phyloP scores from a whole-genome alignment of 2,113 vertebrate species.

The Todiramphus chloris region DNA sequence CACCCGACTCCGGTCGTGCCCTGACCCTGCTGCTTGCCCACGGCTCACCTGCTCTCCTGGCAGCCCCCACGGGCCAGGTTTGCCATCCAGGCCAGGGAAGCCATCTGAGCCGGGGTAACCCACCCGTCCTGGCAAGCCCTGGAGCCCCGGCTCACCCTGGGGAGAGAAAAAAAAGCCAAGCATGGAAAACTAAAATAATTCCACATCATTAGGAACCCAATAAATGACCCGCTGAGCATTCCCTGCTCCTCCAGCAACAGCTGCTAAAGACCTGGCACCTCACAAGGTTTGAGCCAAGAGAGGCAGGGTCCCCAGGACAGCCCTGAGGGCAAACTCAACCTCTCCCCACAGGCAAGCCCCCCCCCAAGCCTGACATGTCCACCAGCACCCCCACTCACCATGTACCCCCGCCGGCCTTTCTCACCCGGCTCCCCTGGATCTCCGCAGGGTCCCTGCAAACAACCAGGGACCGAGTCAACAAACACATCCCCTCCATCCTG shows the following conservation, averaged over 20 bases:
- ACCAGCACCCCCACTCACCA: constrained; percentile 64
- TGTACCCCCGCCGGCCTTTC: constrained; percentile 76
- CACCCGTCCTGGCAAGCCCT: constrained; percentile 73
- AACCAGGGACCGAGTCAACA: not conserved
- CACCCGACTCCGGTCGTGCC: fast-evolving
- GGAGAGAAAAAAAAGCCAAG: not conserved
- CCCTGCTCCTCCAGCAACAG: not conserved
- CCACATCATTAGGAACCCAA: fast-evolving
- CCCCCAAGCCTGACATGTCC: no score
- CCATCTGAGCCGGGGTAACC: constrained; percentile 81
- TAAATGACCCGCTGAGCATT: not conserved
- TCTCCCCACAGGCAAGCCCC: not conserved
- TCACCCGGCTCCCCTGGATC: constrained; percentile 78
- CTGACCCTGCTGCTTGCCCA: not conserved
- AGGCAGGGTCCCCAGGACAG: not conserved
- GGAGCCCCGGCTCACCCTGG: constrained; percentile 79
- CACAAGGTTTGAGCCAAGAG: not conserved
- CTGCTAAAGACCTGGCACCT: not conserved
- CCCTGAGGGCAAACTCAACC: fast-evolving
- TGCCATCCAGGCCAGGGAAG: constrained; percentile 77
- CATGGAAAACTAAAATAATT: not conserved
- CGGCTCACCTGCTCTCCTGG: constrained; percentile 77
- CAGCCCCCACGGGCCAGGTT: constrained; percentile 73
- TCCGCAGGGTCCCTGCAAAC: constrained; percentile 79
- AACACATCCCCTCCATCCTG: fast-evolving